Evolutionary conservation across 2,888 invertebrate species (phyloP), one percentile per base, ranked within the genome.

Genomic region (Myopa tessellatipennis): DNA sequence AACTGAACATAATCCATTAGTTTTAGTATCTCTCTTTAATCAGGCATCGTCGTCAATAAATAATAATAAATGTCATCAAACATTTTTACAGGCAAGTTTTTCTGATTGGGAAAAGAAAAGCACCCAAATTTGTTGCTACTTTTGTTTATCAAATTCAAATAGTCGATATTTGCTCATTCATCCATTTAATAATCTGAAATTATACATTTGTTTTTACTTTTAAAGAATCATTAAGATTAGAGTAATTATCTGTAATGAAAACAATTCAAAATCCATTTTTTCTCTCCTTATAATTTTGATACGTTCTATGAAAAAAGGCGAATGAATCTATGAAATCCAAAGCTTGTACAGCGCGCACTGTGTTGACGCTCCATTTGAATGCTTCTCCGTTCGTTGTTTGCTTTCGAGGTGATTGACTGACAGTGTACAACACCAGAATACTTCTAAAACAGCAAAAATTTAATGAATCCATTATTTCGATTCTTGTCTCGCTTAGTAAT

Each of bases 321-420:
- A 50, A 60, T 60, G 50, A 50, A 60, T 60, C 16, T 10, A 18
- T 8, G 1, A 60, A 60, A 18, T 63, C 34, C 10, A 10, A 50
- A 34, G 10, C 12, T 26, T n/a, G n/a, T 60, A 10, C 16, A 60
- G 60, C 60, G 12, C 61, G n/a, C 18, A 8, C 12, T 63, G 7
- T 18, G 61, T 63, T 63, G 10, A 10, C 61, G 34, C 26, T 1
- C 5, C 34, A 50, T 10, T 50, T 10, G 2, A 50, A 50, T 50
- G 34, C 18, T 18, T 26, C 26, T 63, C 4, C 58, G 58, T 8
- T 63, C 26, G 34, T 63, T 63, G 61, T 18, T 63, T 34, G n/a
- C n/a, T 14, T 4, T 69, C 40, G 72, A 63, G 73, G 61, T 74
- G 73, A 63, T 74, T 63, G 73, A 74, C 73, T 74, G 73, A 45